Conservation (phyloP, 2,888 invertebrate genomes). For the Spisula subtruncata region DNA sequence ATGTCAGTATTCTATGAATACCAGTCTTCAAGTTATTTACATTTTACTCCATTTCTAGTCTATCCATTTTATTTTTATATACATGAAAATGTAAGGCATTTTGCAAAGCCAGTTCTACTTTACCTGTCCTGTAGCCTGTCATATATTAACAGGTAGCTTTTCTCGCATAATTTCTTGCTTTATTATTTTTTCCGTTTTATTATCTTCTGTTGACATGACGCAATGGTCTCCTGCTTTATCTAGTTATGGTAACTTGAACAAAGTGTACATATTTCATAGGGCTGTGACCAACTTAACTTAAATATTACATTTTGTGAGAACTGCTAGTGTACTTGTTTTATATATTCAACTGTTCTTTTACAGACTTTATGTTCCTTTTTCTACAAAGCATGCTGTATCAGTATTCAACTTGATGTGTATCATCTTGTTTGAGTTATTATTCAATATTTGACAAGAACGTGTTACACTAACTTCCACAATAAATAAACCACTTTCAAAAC, state of each 20-base stretch:
- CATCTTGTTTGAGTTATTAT: too few species aligned
- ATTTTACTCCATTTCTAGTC: not conserved
- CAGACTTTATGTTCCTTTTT: too few species aligned
- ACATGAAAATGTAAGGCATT: conserved; percentile 8
- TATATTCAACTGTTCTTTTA: too few species aligned
- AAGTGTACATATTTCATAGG: not conserved
- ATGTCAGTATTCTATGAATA: not conserved
- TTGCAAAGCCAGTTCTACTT: conserved; percentile 43
- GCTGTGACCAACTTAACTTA: conserved; percentile 38
- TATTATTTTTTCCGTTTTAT: conserved; percentile 39
- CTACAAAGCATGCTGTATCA: too few species aligned
- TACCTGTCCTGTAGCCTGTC: conserved; percentile 43
- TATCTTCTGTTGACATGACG: not conserved
- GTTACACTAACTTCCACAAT: too few species aligned
- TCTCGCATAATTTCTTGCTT: too few species aligned
- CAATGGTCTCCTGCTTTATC: conserved; percentile 4
- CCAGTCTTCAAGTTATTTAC: not conserved
- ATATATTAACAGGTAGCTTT: conserved; percentile 20
- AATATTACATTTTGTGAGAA: too few species aligned
- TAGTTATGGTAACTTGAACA: conserved; percentile 18
- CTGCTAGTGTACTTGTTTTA: too few species aligned
- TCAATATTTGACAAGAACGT: too few species aligned
- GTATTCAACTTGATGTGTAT: too few species aligned
- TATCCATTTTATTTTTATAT: not conserved
- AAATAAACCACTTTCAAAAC: too few species aligned